phyloP scores from a whole-genome alignment of 2,113 vertebrate species.

The Acrocephalus kingi region DNA sequence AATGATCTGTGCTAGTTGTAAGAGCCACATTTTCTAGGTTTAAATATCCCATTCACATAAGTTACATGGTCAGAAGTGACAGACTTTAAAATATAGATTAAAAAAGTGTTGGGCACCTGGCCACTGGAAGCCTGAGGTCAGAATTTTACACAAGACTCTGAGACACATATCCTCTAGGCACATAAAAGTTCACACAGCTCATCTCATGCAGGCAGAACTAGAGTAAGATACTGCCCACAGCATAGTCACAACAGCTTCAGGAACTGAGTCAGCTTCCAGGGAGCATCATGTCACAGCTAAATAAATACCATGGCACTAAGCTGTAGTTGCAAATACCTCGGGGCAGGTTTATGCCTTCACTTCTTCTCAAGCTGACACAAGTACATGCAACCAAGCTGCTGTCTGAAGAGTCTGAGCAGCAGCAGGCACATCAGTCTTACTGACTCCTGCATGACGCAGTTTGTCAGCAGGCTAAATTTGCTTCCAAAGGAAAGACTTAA shows the following conservation, averaged over 20 bases:
- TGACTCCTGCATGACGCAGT: background rate
- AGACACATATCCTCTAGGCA: background rate
- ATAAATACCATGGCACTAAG: background rate
- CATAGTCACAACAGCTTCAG: background rate
- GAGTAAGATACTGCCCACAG: background rate
- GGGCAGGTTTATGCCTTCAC: background rate
- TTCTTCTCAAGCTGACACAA: background rate
- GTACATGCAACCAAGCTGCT: background rate
- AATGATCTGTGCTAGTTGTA: background rate
- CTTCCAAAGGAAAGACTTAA: background rate
- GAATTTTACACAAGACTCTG: background rate
- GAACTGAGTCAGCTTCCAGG: slow-evolving; percentile 24
- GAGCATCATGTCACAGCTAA: slow-evolving; percentile 19
- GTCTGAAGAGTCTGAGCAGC: background rate
- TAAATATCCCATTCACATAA: background rate
- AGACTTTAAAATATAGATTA: background rate
- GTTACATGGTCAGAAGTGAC: background rate
- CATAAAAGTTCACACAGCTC: background rate
- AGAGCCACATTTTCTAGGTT: background rate
- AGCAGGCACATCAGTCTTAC: background rate
- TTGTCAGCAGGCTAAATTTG: background rate
- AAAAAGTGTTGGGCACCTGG: rapidly evolving
- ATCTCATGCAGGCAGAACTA: background rate
- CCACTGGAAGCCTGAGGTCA: background rate
- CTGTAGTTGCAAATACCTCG: background rate